A percentile compares a stretch with the other conserved stretches of the same genome.
Evolutionary conservation across 1,140 invertebrate genomes (phyloP).

Genomic region (Proctacanthus coquilletti): DNA sequence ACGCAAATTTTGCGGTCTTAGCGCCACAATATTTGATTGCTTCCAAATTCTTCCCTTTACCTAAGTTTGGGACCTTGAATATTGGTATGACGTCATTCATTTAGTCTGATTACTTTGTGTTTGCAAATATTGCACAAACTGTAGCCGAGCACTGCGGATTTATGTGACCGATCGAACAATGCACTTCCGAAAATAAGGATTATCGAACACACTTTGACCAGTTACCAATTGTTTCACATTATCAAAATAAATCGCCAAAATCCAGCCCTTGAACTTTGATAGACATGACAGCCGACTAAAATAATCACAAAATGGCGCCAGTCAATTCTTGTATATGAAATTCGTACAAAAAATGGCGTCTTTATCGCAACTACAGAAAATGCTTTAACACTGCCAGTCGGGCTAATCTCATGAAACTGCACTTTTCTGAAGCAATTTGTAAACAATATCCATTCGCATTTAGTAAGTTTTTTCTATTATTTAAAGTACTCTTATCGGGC

Average conservation of each 20-base stretch:
- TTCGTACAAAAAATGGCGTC: neutral
- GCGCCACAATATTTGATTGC: too few relatives aligned
- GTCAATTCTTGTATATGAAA: neutral
- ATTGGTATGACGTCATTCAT: conserved; percentile 6
- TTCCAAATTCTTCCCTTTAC: too few relatives aligned
- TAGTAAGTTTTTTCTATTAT: too few relatives aligned
- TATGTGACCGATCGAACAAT: too few relatives aligned
- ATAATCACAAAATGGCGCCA: neutral
- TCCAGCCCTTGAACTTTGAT: neutral
- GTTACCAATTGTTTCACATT: neutral
- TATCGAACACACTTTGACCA: neutral
- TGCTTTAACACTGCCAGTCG: neutral
- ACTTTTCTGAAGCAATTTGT: too few relatives aligned
- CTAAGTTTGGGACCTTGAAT: conserved; percentile 8
- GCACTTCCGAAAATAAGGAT: neutral
- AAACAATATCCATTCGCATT: too few relatives aligned
- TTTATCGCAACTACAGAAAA: neutral
- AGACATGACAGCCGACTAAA: neutral
- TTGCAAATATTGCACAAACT: neutral
- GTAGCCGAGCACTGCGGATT: too few relatives aligned
- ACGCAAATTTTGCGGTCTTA: too few relatives aligned
- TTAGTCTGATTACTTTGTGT: neutral
- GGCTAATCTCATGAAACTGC: neutral
- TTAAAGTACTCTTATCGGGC: too few relatives aligned
- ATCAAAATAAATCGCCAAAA: neutral